Evolutionary conservation across 2,797 vertebrate species (phyloP).

Genomic region (Gymnodraco acuticeps): DNA sequence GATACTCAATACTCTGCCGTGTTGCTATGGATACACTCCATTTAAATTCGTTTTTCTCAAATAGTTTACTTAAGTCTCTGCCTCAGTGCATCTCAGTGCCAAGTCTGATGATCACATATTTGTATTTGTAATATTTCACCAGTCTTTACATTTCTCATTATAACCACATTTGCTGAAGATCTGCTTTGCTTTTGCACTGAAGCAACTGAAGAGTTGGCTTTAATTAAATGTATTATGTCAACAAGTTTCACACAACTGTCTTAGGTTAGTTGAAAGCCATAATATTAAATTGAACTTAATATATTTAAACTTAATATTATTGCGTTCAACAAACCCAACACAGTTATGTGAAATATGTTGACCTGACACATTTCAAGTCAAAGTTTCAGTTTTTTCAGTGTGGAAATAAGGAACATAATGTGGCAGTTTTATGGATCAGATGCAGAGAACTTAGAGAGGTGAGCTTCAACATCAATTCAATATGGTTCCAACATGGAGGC

Average conservation of each 20-base stretch:
- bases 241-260: too few species aligned
- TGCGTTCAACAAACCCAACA: too few species aligned
- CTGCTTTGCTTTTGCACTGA: too few species aligned
- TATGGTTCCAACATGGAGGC: not conserved
- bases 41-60: conserved; percentile 6
- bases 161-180: too few species aligned
- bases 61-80: not conserved
- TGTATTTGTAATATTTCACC: not conserved
- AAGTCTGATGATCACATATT: conserved; percentile 1
- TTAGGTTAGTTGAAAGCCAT: too few species aligned
- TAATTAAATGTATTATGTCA: too few species aligned
- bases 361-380: too few species aligned
- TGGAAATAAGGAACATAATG: not conserved
- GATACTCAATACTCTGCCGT: conserved; percentile 1
- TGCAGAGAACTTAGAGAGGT: conserved; percentile 5
- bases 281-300: too few species aligned
- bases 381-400: not conserved
- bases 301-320: too few species aligned
- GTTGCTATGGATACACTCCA: not conserved
- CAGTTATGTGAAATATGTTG: too few species aligned
- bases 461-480: conserved; percentile 18
- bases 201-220: too few species aligned
- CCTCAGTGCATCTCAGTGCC: conserved; percentile 1
- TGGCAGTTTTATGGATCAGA: conserved; percentile 4
- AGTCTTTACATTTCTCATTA: not conserved